Base-by-base conservation (phyloP, 2,888 invertebrate species). In the Himalopsyche anomala region DNA sequence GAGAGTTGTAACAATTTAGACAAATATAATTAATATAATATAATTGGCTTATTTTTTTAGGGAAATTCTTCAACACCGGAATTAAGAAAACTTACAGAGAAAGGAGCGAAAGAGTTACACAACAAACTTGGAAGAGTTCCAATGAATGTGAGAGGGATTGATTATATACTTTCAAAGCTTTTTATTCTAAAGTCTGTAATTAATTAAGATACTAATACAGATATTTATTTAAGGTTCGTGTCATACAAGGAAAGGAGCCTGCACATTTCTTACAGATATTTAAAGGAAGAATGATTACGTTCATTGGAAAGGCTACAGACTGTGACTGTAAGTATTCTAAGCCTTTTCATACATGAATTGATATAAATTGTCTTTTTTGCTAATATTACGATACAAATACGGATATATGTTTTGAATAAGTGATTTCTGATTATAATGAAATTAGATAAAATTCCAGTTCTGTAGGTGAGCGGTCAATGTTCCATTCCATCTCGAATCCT, bases 251-350 rank as follows among this genome's bases (percentile, higher is more conserved):
- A 85, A 96, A 97, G 90, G 98, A 98, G 92, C 98, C 98, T 1
- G 95, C 97, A 15, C 98, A 99, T 91, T 97, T 99, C 91, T 93
- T 98, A 90, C 96, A 98, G 91, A 95, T 98, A 86, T 98, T 98
- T 91, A 95, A 96, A 89, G 98, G 98, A 83, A 96, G 96, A 89
- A 94, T 98, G 92, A 95, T 96, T 85, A 95, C 96, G 88, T 95
- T 96, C 90, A 93, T 94, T 83, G 96, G 96, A 89, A 94, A 93
- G 89, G 95, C 95, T 84, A 94, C 94, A 8, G 94, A 95, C 89
- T 94, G 94, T 89, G 95, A 95, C 90, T 94, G 96, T 95, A 91
- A 93, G 92, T 91, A 85, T 38, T 51, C n/a, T 38, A 38, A 15
- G 38, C 28, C 28, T 28, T 28, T 28, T 28, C 28, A 28, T 28